Evolutionary conservation across 2,797 vertebrate genomes (phyloP), one percentile per base, ranked within the genome.

Genomic region (Vespertilio murinus): DNA sequence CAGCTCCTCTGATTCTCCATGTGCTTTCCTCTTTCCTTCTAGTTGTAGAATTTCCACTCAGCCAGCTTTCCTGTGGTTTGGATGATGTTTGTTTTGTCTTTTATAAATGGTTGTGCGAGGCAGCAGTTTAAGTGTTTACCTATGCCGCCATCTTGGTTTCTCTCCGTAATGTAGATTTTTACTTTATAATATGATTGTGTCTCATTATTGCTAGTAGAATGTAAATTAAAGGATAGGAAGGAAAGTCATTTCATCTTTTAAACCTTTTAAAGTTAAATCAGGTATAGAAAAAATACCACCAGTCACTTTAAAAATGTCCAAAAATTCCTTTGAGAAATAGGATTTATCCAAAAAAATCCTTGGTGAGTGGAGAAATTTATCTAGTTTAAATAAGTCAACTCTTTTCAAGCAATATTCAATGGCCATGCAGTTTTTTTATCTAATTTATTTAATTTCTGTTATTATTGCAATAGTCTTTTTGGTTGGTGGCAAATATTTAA

Each of bases 221-320:
- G 35, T 78, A 90, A 56, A 77, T 85, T 52, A 84, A 92, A 64
- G 49, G 52, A 84, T 30, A 65, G 38, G 52, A 92, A 65, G 38
- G 52, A 92, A 95, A 90, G 11, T 20, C 35, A 25, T 88, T 79
- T 91, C 28, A 42, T 54, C 59, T 75, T 91, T 85, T 73, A 22
- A 87, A 45, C 47, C 59, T 75, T 91, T 85, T 73, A 22, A 87
- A 47, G 35, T 95, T 85, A 93, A 85, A 82, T 86, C 33, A 87
- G 30, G 6, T 82, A 18, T 45, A 45, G 64, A 67, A 80, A 45
- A 88, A 40, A 25, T 3, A 18, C 33, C 8, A 69, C 33, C 3
- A 90, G 1, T 78, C 30, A 82, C n/a, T 33, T 75, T 90, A 54
- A 94, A 94, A 88, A 67, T 94, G 14, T 40, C 42, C 35, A 40